A percentile compares a stretch with the other conserved stretches of the same genome.
Evolutionary conservation across 2,888 invertebrate genomes (phyloP).

Genomic region (Allophyes oxyacanthae): DNA sequence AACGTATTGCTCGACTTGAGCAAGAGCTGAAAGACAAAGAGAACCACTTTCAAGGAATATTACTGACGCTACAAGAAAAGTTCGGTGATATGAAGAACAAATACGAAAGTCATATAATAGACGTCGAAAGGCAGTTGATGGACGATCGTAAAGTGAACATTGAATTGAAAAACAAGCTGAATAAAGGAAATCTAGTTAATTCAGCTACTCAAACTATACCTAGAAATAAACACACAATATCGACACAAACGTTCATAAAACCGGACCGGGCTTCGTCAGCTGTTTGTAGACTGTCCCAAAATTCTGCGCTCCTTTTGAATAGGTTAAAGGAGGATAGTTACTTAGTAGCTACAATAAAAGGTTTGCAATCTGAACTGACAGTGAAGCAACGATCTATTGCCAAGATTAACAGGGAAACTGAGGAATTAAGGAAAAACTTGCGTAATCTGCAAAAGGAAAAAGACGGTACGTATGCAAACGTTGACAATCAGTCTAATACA

Average conservation of each 20-base stretch:
- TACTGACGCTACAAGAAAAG: constrained; percentile 93
- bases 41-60: constrained; percentile 91
- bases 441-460: constrained; percentile 93
- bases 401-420: constrained; percentile 93
- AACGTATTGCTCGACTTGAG: constrained; percentile 92
- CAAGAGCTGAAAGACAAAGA: constrained; percentile 92
- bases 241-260: constrained; percentile 78
- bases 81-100: constrained; percentile 94
- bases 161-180: constrained; percentile 88
- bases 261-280: constrained; percentile 80
- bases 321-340: constrained; percentile 93
- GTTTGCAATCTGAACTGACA: constrained; percentile 92
- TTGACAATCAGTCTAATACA: constrained; percentile 11
- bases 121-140: constrained; percentile 91
- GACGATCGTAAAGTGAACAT: constrained; percentile 82
- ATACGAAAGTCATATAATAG: constrained; percentile 93
- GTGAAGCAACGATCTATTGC: constrained; percentile 93
- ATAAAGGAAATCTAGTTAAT: constrained; percentile 72
- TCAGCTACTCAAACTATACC: constrained; percentile 86
- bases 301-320: constrained; percentile 84
- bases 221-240: constrained; percentile 66
- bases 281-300: constrained; percentile 88
- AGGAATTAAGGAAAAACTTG: constrained; percentile 93
- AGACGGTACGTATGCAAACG: constrained; percentile 83
- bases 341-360: constrained; percentile 94